Evolutionary conservation across 2,888 invertebrate species (phyloP).

Genomic region (Apamea anceps): DNA sequence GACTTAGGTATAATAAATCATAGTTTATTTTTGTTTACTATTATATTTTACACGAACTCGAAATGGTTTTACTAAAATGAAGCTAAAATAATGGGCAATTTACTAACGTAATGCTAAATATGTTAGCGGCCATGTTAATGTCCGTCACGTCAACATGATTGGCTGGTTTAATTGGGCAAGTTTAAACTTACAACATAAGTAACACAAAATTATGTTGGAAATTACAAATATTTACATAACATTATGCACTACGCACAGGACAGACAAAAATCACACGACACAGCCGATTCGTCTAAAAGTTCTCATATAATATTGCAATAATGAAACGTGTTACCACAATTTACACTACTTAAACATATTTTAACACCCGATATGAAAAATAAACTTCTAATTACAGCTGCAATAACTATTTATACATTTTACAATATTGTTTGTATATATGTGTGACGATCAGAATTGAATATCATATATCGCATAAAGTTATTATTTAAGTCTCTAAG

Average conservation of each 20-base stretch:
- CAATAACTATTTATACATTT: constrained; percentile 91
- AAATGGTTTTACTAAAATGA: constrained; percentile 27
- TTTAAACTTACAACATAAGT: constrained; percentile 59
- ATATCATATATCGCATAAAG: constrained; percentile 78
- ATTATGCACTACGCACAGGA: constrained; percentile 83
- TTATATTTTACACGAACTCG: constrained; percentile 51
- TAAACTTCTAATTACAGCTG: constrained; percentile 90
- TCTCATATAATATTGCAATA: constrained; percentile 84
- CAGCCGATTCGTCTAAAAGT: constrained; percentile 89
- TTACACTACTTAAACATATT: constrained; percentile 89
- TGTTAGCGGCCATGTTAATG: constrained; percentile 29
- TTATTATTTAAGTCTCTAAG: constrained; percentile 85
- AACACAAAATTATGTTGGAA: constrained; percentile 59
- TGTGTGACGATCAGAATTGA: constrained; percentile 73
- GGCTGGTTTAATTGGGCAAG: constrained; percentile 71
- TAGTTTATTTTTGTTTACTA: constrained; percentile 24
- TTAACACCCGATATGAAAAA: constrained; percentile 90
- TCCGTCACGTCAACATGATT: constrained; percentile 57
- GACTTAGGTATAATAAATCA: neutral
- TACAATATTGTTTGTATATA: constrained; percentile 83
- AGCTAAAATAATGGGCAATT: constrained; percentile 29
- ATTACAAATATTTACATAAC: constrained; percentile 83
- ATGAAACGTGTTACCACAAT: constrained; percentile 87
- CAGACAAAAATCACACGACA: constrained; percentile 87
- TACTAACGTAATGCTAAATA: constrained; percentile 53